These are phyloP conservation scores for Metridium senile DNA, from an alignment of 92 coral and sea anemone species.

Conservation along the genomic window DNA sequence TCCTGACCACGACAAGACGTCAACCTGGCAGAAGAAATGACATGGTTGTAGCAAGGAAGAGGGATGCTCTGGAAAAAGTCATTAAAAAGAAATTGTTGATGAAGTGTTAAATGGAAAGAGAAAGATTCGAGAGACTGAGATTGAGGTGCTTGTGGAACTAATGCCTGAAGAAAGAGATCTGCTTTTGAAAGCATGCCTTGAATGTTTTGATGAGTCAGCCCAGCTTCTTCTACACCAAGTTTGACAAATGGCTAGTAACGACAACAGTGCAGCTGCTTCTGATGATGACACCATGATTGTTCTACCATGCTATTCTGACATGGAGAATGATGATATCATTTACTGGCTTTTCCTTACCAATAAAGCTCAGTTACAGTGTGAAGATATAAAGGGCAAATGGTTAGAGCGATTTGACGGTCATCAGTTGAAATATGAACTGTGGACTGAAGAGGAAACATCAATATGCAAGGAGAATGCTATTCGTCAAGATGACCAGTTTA, in stretches of 20 bases:
- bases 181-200: too few species aligned
- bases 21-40: neutral
- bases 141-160: too few species aligned
- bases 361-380: neutral
- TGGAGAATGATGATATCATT: constrained; percentile 4
- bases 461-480: too few species aligned
- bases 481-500: too few species aligned
- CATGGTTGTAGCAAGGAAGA: neutral
- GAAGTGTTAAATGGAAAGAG: neutral
- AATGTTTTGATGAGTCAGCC: neutral
- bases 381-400: neutral
- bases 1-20: neutral
- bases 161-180: too few species aligned
- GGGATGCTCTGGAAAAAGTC: neutral
- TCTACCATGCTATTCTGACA: constrained; percentile 18
- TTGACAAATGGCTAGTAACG: too few species aligned
- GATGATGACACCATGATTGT: constrained; percentile 3
- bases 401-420: too few species aligned
- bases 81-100: neutral
- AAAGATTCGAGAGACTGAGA: too few species aligned
- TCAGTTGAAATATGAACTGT: too few species aligned
- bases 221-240: neutral
- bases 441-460: too few species aligned
- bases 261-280: neutral
- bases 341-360: neutral